A percentile compares a stretch with the other conserved stretches of the same genome.
phyloP scores from a whole-genome alignment of 2,797 vertebrate species.

The Nothura maculosa region DNA sequence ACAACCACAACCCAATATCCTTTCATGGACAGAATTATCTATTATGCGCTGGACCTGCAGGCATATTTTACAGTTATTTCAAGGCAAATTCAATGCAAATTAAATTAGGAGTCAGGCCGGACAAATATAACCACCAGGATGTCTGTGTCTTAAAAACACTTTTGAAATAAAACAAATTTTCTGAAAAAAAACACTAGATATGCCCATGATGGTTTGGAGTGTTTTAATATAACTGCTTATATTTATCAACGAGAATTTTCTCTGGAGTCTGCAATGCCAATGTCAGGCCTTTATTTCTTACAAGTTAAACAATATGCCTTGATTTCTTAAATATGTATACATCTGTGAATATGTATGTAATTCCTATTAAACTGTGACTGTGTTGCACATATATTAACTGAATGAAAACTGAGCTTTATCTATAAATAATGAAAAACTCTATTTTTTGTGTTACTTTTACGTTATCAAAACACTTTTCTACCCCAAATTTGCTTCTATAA shows the following conservation, averaged over 20 bases:
- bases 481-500: neutral
- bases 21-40: neutral
- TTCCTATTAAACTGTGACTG: neutral
- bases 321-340: neutral
- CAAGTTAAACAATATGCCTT: neutral
- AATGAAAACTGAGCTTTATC: neutral
- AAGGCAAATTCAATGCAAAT: neutral
- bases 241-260: neutral
- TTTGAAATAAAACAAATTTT: neutral
- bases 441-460: neutral
- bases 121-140: neutral
- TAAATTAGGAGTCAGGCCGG: neutral
- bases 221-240: neutral
- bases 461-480: neutral
- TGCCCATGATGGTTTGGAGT: neutral
- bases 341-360: neutral
- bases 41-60: neutral
- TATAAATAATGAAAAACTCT: neutral
- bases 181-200: neutral
- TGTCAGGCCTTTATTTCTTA: neutral
- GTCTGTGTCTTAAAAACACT: rapidly evolving
- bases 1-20: neutral
- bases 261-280: neutral
- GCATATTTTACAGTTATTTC: neutral
- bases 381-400: neutral